These are phyloP conservation scores for Drosophila malerkotliana DNA, from an alignment of 1,140 invertebrate species.

Conservation along the genomic window DNA sequence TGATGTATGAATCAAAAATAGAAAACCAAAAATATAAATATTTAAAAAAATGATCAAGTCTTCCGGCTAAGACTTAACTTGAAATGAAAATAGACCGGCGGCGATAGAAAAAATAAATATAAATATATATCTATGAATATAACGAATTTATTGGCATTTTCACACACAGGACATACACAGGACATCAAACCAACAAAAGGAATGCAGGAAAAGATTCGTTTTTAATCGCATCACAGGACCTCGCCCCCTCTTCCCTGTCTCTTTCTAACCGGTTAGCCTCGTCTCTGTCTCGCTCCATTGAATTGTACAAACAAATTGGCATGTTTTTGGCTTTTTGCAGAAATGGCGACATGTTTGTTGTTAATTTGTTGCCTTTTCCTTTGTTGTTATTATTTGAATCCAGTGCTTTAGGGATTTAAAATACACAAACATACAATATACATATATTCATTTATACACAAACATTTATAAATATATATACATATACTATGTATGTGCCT, in stretches of 20 bases:
- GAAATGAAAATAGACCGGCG: not conserved
- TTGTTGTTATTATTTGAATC: constrained; percentile 65
- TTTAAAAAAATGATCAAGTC: constrained; percentile 5
- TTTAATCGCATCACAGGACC: constrained; percentile 71
- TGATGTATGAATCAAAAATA: constrained; percentile 20
- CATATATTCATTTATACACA: not conserved
- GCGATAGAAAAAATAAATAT: not conserved
- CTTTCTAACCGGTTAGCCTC: not conserved
- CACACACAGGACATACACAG: constrained; percentile 1
- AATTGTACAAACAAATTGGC: constrained; percentile 67
- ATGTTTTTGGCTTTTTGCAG: constrained; percentile 71
- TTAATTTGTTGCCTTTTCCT: constrained; percentile 63
- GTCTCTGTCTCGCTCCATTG: constrained; percentile 8
- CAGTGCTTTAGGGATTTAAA: constrained; percentile 77
- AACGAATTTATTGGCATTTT: constrained; percentile 43
- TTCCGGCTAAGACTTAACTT: constrained; percentile 1
- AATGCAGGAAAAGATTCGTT: constrained; percentile 61
- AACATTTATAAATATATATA: not conserved
- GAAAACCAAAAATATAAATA: constrained; percentile 7
- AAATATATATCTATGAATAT: constrained; percentile 11
- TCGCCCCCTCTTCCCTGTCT: not conserved
- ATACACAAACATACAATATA: constrained; percentile 4
- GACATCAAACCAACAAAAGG: constrained; percentile 44
- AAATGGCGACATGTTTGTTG: constrained; percentile 66
- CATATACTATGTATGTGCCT: too few relatives aligned